Evolutionary conservation across 2,888 invertebrate species (phyloP), one percentile per base, ranked within the genome.

Genomic region (Phyllotreta striolata): DNA sequence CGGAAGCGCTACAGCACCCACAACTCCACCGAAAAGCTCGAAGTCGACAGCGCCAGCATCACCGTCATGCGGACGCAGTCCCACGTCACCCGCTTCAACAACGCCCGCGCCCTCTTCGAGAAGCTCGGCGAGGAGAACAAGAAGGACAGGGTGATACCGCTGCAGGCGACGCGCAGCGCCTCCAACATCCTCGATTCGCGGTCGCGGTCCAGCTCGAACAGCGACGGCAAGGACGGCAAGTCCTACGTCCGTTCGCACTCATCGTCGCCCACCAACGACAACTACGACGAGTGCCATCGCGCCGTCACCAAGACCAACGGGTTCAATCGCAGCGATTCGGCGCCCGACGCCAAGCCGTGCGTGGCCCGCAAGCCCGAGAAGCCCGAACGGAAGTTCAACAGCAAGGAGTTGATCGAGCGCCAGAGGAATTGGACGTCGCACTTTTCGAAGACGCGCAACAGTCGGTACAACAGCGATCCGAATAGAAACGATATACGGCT

Each of bases 361-460:
- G 47, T 63, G 40, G 66, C 64, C 55, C 10, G 55, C 14, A 66
- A 63, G 79, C 92, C 92, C 0, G 92, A 93, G 75, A 92, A 93
- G 80, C 92, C 93, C 2, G 93, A 93, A 78, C 84, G 92, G 61
- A 89, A 91, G 76, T 90, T 92, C 74, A 90, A 88, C 75, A 92
- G 92, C 67, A 91, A 93, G 72, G 93, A 95, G 80, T 84, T 94
- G 60, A 95, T 95, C 72, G 94, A 93, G 81, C 93, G 94, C 76
- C 95, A 94, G 78, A 90, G 91, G 78, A 95, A 95, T 83, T 95
- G 94, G 95, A 94, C 94, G 37, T 91, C 93, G 66, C 94, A 93
- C 82, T 95, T 94, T 80, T 91, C 91, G 64, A 93, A 92, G 83
- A 86, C 90, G 55, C 87, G 90, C 71, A 85, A 89, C 51, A 83